Evolutionary conservation across 2,888 invertebrate genomes (phyloP), one percentile per base, ranked within the genome.

Genomic region (Anaspis maculata): DNA sequence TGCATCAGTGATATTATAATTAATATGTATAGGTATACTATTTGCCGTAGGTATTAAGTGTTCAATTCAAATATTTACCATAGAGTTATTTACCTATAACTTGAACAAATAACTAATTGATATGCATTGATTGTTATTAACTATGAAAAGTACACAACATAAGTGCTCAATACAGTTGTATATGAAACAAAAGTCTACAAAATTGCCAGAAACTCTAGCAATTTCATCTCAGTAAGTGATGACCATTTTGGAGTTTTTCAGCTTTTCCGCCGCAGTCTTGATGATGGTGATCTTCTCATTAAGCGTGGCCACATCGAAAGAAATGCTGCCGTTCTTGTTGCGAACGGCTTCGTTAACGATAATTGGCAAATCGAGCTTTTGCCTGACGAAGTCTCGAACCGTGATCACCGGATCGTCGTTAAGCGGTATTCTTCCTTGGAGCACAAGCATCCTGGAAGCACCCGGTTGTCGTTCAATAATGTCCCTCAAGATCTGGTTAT

Each of bases 401-500:
- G 4, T 7, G 4, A 10, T 5, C 9, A 24, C 4, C 5, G 24
- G 12, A 24, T 24, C 24, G 5, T 24, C 24, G 24, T 24, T 10
- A 11, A 4, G 5, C 10, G 24, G 24, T 5, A 24, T 9, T 10
- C 10, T 9, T 10, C 54, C 51, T n/a, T 42, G 43, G 11, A 53
- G 33, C 13, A 34, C 43, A 23, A 54, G 33, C 11, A 38, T 45
- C 28, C 25, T 46, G 2, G 44, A 14, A 4, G 37, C 25, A 3
- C 28, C 25, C 2, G 44, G 41, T 30, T 45, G 30, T 35, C 44
- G 45, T 16, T 44, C 42, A 12, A 49, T 26, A 15, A 53, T 25
- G 11, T 44, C 39, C 13, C 13, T 45, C 21, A 51, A 34, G 30
- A 48, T 39, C 25, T 29, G 25, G 26, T 44, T 47, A 10, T 38